Percentiles rank a stretch among this genome's conserved stretches.
These are phyloP conservation scores for Ochotona princeps DNA, from an alignment of 2,113 vertebrate genomes.

Conservation along the genomic window DNA sequence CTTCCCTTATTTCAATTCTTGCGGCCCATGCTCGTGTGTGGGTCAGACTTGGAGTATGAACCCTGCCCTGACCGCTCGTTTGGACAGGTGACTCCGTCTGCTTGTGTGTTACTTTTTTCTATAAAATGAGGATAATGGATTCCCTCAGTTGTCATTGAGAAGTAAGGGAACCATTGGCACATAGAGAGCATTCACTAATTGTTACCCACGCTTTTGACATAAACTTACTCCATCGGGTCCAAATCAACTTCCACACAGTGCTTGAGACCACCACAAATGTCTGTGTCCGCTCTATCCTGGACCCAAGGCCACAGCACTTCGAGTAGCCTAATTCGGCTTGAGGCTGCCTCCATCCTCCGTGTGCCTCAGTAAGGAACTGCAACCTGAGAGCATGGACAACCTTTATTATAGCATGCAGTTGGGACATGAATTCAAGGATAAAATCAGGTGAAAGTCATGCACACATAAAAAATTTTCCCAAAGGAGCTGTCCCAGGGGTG, in stretches of 20 bases:
- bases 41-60: not conserved
- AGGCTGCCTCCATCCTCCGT: not conserved
- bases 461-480: not conserved
- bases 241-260: constrained; percentile 1
- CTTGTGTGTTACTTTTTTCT: constrained; percentile 11
- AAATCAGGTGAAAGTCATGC: not conserved
- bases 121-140: not conserved
- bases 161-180: not conserved
- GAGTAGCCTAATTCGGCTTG: not conserved
- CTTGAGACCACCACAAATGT: not conserved
- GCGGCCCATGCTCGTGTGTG: not conserved
- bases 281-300: not conserved
- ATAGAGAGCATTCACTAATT: not conserved
- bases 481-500: not conserved
- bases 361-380: not conserved
- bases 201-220: not conserved
- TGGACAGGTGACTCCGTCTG: not conserved
- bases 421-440: not conserved
- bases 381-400: not conserved
- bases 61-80: not conserved
- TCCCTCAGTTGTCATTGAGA: not conserved
- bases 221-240: not conserved
- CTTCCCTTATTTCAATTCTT: constrained; percentile 2
- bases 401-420: not conserved
- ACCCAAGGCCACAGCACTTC: not conserved